A percentile compares a stretch with the other conserved stretches of the same genome.
Conservation (phyloP, 2,113 vertebrate genomes). For the Serilophus lunatus region DNA sequence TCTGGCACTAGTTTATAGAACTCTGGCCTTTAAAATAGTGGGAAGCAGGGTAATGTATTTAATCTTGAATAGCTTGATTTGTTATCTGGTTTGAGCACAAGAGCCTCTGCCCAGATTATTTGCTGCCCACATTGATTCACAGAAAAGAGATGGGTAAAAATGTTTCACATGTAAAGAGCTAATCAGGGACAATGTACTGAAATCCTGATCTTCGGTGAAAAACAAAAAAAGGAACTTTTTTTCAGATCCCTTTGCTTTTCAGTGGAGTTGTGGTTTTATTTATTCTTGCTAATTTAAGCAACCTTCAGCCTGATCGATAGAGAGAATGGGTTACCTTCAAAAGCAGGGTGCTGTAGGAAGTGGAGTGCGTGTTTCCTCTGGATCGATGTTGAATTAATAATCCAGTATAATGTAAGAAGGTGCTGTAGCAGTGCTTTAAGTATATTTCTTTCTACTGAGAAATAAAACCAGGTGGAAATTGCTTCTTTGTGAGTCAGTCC, state of each 20-base stretch:
- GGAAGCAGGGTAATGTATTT: conserved; percentile 9
- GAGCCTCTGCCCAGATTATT: neutral
- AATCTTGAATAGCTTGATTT: conserved; percentile 28
- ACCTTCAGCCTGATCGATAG: neutral
- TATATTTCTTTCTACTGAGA: neutral
- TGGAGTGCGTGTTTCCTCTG: neutral
- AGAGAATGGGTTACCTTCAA: conserved; percentile 3
- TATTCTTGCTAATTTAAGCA: conserved; percentile 11
- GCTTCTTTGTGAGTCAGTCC: neutral
- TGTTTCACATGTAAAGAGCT: neutral
- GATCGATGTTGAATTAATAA: conserved; percentile 17
- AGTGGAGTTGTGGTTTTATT: neutral
- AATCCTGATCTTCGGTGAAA: neutral
- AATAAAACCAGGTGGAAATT: conserved; percentile 36
- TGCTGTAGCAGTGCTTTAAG: neutral
- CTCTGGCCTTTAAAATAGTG: conserved; percentile 46
- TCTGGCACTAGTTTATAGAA: conserved; percentile 43
- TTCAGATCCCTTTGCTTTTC: neutral
- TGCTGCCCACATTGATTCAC: neutral
- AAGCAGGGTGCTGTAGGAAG: conserved; percentile 15
- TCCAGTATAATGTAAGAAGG: neutral
- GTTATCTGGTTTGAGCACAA: neutral
- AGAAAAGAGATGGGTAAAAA: conserved; percentile 5
- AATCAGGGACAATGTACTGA: neutral
- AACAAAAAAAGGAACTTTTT: neutral